Percentiles rank a stretch among this genome's conserved stretches.
These are phyloP conservation scores for Clarias gariepinus DNA, from an alignment of 2,113 vertebrate species.

Conservation along the genomic window DNA sequence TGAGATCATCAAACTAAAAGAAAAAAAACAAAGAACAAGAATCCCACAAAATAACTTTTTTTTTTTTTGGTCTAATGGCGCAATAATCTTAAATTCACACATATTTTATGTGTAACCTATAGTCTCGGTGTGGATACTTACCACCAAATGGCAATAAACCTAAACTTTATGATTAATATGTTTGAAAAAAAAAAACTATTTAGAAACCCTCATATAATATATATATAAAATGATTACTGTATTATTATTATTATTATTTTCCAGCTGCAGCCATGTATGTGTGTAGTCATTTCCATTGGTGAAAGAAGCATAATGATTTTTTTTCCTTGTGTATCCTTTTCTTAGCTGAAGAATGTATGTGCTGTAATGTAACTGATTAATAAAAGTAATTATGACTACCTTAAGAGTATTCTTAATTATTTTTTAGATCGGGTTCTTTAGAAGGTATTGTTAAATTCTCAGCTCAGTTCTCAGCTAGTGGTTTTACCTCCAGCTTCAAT, in stretches of 20 bases:
- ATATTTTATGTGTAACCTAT: not conserved
- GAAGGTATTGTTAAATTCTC: not conserved
- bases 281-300: constrained; percentile 33
- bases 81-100: not conserved
- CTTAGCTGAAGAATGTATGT: constrained; percentile 51
- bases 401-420: not conserved
- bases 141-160: constrained; percentile 1
- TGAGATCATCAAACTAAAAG: not conserved
- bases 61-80: not conserved
- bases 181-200: not conserved
- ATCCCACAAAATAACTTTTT: too few relatives aligned
- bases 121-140: not conserved
- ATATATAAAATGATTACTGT: not conserved
- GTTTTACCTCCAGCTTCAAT: not conserved
- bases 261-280: constrained; percentile 27
- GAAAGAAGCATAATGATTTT: constrained; percentile 25
- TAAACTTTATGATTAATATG: not conserved
- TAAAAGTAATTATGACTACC: constrained; percentile 40
- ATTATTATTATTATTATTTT: constrained; percentile 10
- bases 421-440: not conserved
- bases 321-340: constrained; percentile 23
- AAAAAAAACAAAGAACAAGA: too few relatives aligned
- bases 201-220: not conserved
- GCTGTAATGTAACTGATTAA: constrained; percentile 49
- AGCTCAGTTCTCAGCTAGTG: not conserved